Conservation (phyloP, 2,888 invertebrate genomes). For the Nemoura dubitans region DNA sequence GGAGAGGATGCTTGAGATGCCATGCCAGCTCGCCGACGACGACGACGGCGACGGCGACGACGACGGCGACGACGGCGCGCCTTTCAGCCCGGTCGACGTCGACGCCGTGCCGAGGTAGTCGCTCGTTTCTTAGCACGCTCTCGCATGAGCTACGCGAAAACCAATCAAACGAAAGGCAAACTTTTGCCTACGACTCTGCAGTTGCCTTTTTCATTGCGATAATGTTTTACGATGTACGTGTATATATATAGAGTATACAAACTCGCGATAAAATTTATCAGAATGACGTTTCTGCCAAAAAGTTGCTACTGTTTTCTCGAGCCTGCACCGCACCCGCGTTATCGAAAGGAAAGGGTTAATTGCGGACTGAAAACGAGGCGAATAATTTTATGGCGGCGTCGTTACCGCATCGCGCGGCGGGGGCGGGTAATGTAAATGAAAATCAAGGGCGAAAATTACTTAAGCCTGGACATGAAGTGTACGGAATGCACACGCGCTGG, state of each 20-base stretch:
- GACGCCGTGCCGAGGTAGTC: no score
- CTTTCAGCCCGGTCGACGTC: no score
- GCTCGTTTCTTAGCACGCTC: background rate
- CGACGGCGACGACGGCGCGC: no score
- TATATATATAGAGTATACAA: no score
- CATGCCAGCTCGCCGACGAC: background rate
- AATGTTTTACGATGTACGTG: background rate
- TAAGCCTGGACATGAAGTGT: background rate
- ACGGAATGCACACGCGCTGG: background rate
- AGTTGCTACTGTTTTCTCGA: slow-evolving; percentile 4
- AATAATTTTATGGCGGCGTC: slow-evolving; percentile 17
- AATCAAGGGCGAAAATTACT: slow-evolving; percentile 28
- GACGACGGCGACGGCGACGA: no score
- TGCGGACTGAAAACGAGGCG: slow-evolving; percentile 19
- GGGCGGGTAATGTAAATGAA: slow-evolving; percentile 40
- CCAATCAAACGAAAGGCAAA: background rate
- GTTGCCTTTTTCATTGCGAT: background rate
- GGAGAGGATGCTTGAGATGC: slow-evolving; percentile 21
- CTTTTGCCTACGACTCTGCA: background rate
- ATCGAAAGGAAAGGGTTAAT: slow-evolving; percentile 29
- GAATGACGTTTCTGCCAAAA: background rate
- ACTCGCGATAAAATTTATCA: background rate
- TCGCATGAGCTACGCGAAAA: background rate
- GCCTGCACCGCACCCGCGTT: background rate
- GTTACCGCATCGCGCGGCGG: slow-evolving; percentile 2